Conservation (phyloP, 1,140 invertebrate species). For the Drosophila busckii region DNA sequence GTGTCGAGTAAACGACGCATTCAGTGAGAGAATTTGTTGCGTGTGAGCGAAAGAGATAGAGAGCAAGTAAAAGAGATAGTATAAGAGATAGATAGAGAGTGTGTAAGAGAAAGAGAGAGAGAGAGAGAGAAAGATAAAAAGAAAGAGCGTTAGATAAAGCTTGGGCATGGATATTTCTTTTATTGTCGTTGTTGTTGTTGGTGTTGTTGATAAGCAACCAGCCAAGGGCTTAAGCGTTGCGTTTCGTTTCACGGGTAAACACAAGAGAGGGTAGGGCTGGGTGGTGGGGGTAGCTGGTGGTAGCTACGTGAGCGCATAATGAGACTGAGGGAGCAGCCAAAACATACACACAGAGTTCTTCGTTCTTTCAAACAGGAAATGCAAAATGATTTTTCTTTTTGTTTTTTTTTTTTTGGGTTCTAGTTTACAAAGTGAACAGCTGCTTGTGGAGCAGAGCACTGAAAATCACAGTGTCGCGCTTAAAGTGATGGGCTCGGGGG, state of each 20-base stretch:
- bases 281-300: too few relatives aligned
- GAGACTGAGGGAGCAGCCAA: too few relatives aligned
- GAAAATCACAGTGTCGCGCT: too few relatives aligned
- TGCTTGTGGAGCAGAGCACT: too few relatives aligned
- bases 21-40: too few relatives aligned
- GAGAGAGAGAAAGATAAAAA: slow-evolving; percentile 28
- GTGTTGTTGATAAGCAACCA: slow-evolving; percentile 36
- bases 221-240: slow-evolving; percentile 39
- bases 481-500: neutral
- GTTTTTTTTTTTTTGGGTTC: too few relatives aligned
- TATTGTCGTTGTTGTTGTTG: slow-evolving; percentile 8
- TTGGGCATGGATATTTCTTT: slow-evolving; percentile 38
- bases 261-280: too few relatives aligned
- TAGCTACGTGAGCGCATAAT: slow-evolving; percentile 46
- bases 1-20: neutral
- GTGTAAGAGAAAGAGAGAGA: slow-evolving; percentile 19
- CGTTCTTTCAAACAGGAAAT: slow-evolving; percentile 32
- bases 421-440: too few relatives aligned
- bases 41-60: neutral
- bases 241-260: too few relatives aligned
- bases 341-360: too few relatives aligned
- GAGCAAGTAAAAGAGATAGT: slow-evolving; percentile 18
- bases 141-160: slow-evolving; percentile 56
- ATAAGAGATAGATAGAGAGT: slow-evolving; percentile 25
- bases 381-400: slow-evolving; percentile 12